phyloP scores from a whole-genome alignment of 2,888 invertebrate species.

The Agrotis puta region DNA sequence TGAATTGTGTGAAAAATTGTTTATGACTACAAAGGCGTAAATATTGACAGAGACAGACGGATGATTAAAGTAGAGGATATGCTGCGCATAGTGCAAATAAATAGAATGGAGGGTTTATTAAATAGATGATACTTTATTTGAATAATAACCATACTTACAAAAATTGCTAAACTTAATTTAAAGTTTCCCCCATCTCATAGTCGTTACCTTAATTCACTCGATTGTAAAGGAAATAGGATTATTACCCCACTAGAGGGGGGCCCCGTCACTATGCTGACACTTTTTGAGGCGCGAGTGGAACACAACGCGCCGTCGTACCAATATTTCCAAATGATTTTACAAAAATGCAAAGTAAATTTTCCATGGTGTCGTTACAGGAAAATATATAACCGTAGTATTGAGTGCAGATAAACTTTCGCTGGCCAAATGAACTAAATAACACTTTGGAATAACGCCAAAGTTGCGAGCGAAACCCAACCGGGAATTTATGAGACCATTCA shows the following conservation, averaged over 20 bases:
- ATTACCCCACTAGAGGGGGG: too few species aligned
- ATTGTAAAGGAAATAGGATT: too few species aligned
- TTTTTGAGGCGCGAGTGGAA: too few species aligned
- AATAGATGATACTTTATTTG: neutral
- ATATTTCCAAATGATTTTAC: neutral
- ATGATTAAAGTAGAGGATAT: neutral
- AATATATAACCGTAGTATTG: conserved; percentile 61
- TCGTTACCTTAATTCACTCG: too few species aligned
- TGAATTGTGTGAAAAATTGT: neutral
- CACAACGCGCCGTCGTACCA: too few species aligned
- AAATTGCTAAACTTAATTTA: neutral
- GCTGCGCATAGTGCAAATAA: neutral
- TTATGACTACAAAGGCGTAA: neutral
- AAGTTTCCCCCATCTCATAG: too few species aligned
- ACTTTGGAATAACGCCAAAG: conserved; percentile 69
- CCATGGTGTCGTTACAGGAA: conserved; percentile 37
- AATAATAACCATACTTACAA: neutral
- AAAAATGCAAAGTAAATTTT: conserved; percentile 35
- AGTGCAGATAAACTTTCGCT: conserved; percentile 62
- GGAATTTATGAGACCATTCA: conserved; percentile 41
- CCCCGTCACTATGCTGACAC: too few species aligned
- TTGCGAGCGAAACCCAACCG: conserved; percentile 48
- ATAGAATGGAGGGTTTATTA: too few species aligned
- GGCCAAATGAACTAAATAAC: conserved; percentile 61
- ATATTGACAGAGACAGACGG: neutral